These are phyloP conservation scores for Buceros bicornis DNA, from an alignment of 2,797 vertebrate genomes.

Conservation along the genomic window DNA sequence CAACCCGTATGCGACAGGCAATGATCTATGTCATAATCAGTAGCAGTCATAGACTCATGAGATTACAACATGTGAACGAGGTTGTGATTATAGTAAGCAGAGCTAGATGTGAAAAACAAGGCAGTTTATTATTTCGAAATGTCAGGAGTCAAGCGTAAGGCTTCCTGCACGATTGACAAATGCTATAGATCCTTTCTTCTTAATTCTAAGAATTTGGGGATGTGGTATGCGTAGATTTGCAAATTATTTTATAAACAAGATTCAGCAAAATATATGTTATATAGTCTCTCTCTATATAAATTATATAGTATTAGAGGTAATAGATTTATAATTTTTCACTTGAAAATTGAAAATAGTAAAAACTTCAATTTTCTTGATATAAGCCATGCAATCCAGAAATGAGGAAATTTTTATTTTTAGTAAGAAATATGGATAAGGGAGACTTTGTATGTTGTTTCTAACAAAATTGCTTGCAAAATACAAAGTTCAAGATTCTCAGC, in stretches of 20 bases:
- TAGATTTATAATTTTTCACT: not conserved
- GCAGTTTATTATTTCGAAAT: not conserved
- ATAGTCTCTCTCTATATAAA: not conserved
- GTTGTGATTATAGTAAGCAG: not conserved
- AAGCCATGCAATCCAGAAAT: not conserved
- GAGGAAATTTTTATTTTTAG: not conserved
- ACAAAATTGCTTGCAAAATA: not conserved
- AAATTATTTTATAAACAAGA: not conserved
- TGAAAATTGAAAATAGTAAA: not conserved
- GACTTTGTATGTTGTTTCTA: not conserved
- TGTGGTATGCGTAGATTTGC: not conserved
- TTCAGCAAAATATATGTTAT: not conserved
- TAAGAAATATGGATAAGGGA: not conserved
- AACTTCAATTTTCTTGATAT: not conserved
- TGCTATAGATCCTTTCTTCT: not conserved
- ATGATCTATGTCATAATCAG: not conserved
- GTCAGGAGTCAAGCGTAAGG: not conserved
- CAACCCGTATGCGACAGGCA: not conserved
- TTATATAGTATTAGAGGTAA: not conserved
- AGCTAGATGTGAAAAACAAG: not conserved
- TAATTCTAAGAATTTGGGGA: not conserved
- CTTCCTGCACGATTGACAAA: not conserved
- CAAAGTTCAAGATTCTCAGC: not conserved
- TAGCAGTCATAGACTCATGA: not conserved
- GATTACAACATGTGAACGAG: not conserved